These are phyloP conservation scores for Tortricodes alternella DNA, from an alignment of 2,888 invertebrate genomes.

Conservation along the genomic window DNA sequence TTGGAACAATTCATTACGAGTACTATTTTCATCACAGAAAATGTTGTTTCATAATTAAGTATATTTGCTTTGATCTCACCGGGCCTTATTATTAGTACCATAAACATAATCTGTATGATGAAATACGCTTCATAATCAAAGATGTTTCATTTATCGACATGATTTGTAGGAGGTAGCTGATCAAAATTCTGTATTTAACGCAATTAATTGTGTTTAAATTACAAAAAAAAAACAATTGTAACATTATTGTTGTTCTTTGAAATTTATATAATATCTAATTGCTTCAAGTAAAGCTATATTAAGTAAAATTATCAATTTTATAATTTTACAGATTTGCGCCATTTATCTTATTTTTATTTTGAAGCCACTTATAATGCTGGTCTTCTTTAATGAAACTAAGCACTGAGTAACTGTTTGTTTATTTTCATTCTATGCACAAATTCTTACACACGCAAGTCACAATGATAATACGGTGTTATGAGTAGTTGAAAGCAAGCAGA, in stretches of 20 bases:
- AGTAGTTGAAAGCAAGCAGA: too few species aligned
- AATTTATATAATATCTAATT: too few species aligned
- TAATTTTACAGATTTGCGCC: too few species aligned
- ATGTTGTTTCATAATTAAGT: slow-evolving; percentile 17
- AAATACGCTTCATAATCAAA: slow-evolving; percentile 1
- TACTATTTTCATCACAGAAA: slow-evolving; percentile 3
- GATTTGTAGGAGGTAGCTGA: background rate
- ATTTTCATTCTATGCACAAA: too few species aligned
- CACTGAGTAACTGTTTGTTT: too few species aligned
- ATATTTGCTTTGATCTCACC: slow-evolving; percentile 13
- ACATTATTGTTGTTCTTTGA: background rate
- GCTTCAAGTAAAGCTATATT: too few species aligned
- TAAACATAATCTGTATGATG: slow-evolving; percentile 5
- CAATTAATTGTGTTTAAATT: background rate
- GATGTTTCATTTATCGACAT: background rate
- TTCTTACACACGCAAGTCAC: too few species aligned
- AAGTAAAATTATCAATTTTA: too few species aligned
- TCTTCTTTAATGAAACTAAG: too few species aligned
- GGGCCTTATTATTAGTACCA: slow-evolving; percentile 5
- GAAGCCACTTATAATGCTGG: too few species aligned
- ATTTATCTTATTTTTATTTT: too few species aligned
- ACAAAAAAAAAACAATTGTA: background rate
- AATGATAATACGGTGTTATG: too few species aligned
- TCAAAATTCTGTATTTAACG: background rate
- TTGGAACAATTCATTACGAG: background rate